Evolutionary conservation across 2,113 vertebrate genomes (phyloP).

Genomic region (Columbina picui): DNA sequence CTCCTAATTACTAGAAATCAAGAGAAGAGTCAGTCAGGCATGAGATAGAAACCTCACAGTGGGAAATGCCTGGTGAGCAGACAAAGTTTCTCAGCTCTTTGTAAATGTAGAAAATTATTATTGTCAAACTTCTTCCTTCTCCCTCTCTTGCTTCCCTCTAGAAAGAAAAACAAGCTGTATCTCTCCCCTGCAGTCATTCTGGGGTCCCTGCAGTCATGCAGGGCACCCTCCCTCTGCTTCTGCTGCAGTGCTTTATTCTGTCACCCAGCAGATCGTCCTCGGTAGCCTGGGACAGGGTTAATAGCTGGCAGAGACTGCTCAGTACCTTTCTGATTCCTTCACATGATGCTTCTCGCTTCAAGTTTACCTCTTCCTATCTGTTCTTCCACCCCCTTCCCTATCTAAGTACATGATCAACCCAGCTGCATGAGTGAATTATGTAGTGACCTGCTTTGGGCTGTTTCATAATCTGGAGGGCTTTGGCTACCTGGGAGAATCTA

Average conservation of each 20-base stretch:
- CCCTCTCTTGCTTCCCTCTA: background rate
- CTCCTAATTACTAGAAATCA: conserved; percentile 78
- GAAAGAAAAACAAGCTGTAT: background rate
- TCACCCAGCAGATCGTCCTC: background rate
- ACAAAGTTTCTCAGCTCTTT: conserved; percentile 49
- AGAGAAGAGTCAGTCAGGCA: conserved; percentile 73
- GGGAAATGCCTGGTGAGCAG: conserved; percentile 47
- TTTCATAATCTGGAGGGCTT: background rate
- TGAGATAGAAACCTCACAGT: conserved; percentile 54
- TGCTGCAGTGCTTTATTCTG: background rate
- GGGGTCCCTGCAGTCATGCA: background rate
- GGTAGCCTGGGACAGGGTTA: background rate
- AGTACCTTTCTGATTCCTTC: background rate
- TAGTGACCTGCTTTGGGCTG: background rate
- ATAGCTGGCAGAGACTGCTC: background rate
- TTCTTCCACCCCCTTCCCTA: rapidly evolving
- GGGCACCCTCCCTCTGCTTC: background rate
- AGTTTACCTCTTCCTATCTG: background rate
- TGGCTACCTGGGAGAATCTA: background rate
- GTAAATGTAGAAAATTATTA: conserved; percentile 58
- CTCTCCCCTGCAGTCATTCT: background rate
- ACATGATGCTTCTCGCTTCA: background rate
- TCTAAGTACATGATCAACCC: background rate
- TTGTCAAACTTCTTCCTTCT: conserved; percentile 14
- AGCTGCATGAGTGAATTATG: background rate